These are phyloP conservation scores for Amphiprion percula DNA, from an alignment of 2,113 vertebrate species.

Conservation along the genomic window DNA sequence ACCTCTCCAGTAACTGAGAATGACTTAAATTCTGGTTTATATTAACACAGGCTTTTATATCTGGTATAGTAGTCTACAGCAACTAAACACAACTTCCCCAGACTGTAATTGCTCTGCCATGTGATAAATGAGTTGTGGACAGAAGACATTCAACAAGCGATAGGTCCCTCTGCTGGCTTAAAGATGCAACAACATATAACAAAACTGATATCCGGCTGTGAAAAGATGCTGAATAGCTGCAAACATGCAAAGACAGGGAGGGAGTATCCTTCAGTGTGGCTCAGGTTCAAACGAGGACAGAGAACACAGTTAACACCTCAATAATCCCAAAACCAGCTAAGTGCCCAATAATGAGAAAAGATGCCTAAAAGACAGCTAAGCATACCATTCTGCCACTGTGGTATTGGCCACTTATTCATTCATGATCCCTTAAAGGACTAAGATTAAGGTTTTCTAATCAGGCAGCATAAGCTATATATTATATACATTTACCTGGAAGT, in stretches of 20 bases:
- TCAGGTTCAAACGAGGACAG: background rate
- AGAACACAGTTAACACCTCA: background rate
- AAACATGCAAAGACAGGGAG: no score
- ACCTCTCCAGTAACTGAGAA: conserved; percentile 12
- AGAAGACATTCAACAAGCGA: conserved; percentile 13
- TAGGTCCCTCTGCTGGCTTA: conserved; percentile 70
- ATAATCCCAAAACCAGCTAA: conserved; percentile 1
- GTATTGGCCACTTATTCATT: background rate
- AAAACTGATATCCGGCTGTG: background rate
- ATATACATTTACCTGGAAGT: background rate
- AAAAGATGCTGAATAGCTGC: background rate
- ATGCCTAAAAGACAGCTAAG: background rate
- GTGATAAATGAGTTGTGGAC: conserved; percentile 3
- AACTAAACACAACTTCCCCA: conserved; percentile 2
- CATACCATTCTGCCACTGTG: background rate
- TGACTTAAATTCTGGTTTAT: conserved; percentile 1
- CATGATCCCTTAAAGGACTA: background rate
- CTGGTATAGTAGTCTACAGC: conserved; percentile 3
- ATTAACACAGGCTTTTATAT: conserved; percentile 5
- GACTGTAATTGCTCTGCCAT: conserved; percentile 1
- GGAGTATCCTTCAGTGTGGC: background rate
- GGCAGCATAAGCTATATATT: background rate
- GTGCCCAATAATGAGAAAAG: background rate
- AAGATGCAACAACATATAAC: conserved; percentile 7
- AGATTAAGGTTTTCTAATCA: background rate